phyloP scores from a whole-genome alignment of 1,140 invertebrate genomes.

The Rhizoglyphus robini region DNA sequence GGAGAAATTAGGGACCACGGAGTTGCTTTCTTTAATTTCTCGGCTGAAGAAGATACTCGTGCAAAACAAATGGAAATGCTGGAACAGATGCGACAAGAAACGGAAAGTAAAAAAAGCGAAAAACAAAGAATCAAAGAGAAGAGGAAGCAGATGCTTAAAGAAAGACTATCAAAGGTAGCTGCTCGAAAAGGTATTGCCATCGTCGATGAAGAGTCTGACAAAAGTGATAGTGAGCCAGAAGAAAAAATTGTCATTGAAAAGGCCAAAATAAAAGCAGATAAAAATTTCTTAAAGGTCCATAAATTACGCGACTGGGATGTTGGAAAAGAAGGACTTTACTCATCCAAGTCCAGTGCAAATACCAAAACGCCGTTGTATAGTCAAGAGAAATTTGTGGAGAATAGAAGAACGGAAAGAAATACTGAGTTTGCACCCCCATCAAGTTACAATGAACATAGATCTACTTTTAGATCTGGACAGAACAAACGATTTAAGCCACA shows the following conservation, averaged over 20 bases:
- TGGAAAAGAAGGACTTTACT: slow-evolving; percentile 5
- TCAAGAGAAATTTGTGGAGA: slow-evolving; percentile 29
- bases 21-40: slow-evolving; percentile 74
- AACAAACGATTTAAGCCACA: no score
- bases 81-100: slow-evolving; percentile 52
- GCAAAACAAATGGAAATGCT: slow-evolving; percentile 59
- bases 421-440: slow-evolving; percentile 32
- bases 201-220: slow-evolving; percentile 33
- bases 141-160: slow-evolving; percentile 52
- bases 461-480: no score
- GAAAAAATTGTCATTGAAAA: background rate
- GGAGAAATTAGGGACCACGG: slow-evolving; percentile 77
- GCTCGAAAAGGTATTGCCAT: slow-evolving; percentile 57
- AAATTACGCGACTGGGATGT: slow-evolving; percentile 17
- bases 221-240: slow-evolving; percentile 17
- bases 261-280: background rate
- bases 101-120: slow-evolving; percentile 47
- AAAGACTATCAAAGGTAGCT: slow-evolving; percentile 58
- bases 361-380: background rate
- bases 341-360: background rate
- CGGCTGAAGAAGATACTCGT: slow-evolving; percentile 60
- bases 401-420: slow-evolving; percentile 28
- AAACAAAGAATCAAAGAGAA: slow-evolving; percentile 47
- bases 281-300: background rate
- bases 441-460: slow-evolving; percentile 21